Percentiles rank a stretch among this genome's conserved stretches.
Conservation (phyloP, 1,140 invertebrate genomes). For the Andrena cerasifolii region DNA sequence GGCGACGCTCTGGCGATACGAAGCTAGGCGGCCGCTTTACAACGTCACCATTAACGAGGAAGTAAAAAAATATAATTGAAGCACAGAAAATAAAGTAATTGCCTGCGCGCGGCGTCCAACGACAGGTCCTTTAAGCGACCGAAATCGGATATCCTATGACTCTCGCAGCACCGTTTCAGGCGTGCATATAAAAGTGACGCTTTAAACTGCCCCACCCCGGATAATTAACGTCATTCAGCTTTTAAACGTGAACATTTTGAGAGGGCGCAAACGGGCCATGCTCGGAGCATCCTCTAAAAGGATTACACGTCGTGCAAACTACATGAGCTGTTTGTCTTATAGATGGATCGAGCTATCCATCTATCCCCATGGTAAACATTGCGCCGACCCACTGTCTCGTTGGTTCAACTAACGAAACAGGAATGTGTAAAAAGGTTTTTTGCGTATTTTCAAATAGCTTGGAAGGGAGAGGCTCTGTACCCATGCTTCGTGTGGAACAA, state of each 20-base stretch:
- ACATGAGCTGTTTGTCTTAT: constrained; percentile 27
- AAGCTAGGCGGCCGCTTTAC: too few species aligned
- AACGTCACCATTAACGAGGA: neutral
- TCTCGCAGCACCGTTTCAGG: too few species aligned
- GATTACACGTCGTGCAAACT: constrained; percentile 6
- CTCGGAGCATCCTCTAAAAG: constrained; percentile 13
- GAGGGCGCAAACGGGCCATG: constrained; percentile 21
- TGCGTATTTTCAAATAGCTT: too few species aligned
- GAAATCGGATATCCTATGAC: constrained; percentile 13
- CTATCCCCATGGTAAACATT: constrained; percentile 7
- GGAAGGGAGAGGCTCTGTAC: too few species aligned
- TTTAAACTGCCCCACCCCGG: neutral
- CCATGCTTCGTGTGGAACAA: too few species aligned
- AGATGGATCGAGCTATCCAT: constrained; percentile 32
- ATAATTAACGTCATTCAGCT: constrained; percentile 25
- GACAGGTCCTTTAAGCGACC: neutral
- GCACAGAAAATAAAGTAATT: neutral
- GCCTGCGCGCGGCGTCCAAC: neutral
- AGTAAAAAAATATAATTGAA: neutral
- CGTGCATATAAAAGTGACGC: neutral
- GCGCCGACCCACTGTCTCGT: neutral
- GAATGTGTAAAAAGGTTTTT: too few species aligned
- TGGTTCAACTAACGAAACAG: neutral
- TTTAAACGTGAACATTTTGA: constrained; percentile 21
- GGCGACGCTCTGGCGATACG: too few species aligned